Evolutionary conservation across 2,797 vertebrate species (phyloP), one percentile per base, ranked within the genome.

Genomic region (Enteromius afrohamiltoni): DNA sequence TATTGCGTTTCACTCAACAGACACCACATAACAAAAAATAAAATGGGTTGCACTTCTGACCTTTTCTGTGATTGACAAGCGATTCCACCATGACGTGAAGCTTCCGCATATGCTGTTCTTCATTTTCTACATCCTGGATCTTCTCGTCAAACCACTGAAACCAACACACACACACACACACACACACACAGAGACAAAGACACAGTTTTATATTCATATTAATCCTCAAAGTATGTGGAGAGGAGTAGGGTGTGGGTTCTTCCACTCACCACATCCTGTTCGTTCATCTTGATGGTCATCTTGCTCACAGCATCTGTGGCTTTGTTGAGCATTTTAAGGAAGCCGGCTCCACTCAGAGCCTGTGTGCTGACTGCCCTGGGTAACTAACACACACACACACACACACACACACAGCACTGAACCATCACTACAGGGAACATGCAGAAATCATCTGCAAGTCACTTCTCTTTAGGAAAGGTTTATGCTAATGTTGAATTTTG

Each of bases 201-300:
- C 11, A 42, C 40, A 42, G 53, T 14, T 19, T 55, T 29, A 31
- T 21, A 73, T 37, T 82, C 0, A 51, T 21, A 19, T 51, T 26
- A 73, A 69, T 67, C 5, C 4, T 29, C 11, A 37, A 16, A 1
- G 2, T 58, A 3, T 13, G 0, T 65, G 26, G 10, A 31, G 45
- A 31, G n/a, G 79, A 67, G 51, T 9, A 37, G 21, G 6, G 26
- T 34, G 83, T 16, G 40, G 45, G 51, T 5, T 62, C 5, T 40
- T 23, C 60, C 42, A 95, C 98, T 97, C 91, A 99, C 98, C 77
- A 96, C 93, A 68, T 99, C 98, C 0, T 97, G 98, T 84, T 99
- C 98, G 0, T 99, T 98, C 98, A 99, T 99, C 95, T 99, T 99
- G 88, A 99, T 99, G 91, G 98, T 99, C 98, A 99, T 99, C 94